A percentile compares a stretch with the other conserved stretches of the same genome.
phyloP scores from a whole-genome alignment of 2,888 invertebrate genomes.

The Ditula angustiorana region DNA sequence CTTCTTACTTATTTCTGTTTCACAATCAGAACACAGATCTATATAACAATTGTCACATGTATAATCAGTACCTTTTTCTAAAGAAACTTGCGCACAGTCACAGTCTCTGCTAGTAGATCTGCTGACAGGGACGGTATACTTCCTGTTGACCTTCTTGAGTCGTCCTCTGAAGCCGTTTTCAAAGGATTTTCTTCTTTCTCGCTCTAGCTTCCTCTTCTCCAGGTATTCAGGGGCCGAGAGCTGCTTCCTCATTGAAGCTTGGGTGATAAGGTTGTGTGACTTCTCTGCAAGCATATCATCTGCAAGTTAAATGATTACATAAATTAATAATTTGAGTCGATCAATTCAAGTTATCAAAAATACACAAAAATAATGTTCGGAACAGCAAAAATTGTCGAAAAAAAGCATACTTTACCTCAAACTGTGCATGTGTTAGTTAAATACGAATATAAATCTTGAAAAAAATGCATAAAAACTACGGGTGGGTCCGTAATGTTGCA shows the following conservation, averaged over 20 bases:
- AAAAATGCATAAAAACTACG: too few relatives aligned
- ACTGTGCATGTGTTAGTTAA: too few relatives aligned
- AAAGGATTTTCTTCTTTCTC: constrained; percentile 87
- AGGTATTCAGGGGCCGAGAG: constrained; percentile 95
- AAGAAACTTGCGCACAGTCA: constrained; percentile 71
- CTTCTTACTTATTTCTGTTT: constrained; percentile 64
- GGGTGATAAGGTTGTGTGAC: constrained; percentile 80
- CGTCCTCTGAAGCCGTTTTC: constrained; percentile 86
- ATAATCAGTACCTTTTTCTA: constrained; percentile 75
- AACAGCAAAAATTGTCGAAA: too few relatives aligned
- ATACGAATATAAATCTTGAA: too few relatives aligned
- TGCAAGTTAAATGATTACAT: constrained; percentile 58
- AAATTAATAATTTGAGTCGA: neutral
- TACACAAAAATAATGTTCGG: too few relatives aligned
- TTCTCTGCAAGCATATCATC: constrained; percentile 88
- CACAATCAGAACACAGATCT: constrained; percentile 78
- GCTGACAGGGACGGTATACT: constrained; percentile 64
- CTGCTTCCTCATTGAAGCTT: constrained; percentile 89
- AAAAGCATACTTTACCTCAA: too few relatives aligned
- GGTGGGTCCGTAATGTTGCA: too few relatives aligned
- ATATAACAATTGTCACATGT: constrained; percentile 78
- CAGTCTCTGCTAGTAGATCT: constrained; percentile 67
- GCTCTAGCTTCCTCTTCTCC: constrained; percentile 92
- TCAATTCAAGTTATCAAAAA: neutral
- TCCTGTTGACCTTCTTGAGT: constrained; percentile 85